Conservation (phyloP, 2,113 vertebrate species). For the Syngnathus typhle region DNA sequence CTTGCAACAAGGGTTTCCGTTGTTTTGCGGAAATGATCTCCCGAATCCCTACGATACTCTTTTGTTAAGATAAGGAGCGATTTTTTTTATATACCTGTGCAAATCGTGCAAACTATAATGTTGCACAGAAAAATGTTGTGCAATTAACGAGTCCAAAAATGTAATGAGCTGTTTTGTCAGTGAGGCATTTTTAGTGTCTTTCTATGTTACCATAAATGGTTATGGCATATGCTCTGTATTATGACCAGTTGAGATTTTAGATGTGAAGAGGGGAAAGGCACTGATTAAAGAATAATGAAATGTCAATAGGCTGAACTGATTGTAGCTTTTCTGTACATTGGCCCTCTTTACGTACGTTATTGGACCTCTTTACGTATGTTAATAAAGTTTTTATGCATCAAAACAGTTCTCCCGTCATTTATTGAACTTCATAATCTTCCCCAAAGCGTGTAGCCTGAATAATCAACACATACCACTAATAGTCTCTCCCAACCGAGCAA, state of each 20-base stretch:
- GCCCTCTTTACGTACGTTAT: constrained; percentile 52
- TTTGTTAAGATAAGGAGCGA: constrained; percentile 11
- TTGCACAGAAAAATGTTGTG: constrained; percentile 36
- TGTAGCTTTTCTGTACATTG: constrained; percentile 54
- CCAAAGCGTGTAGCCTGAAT: neutral
- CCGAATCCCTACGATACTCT: neutral
- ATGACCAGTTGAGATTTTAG: constrained; percentile 42
- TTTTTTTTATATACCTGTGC: constrained; percentile 23
- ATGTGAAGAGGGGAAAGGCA: constrained; percentile 49
- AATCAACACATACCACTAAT: neutral
- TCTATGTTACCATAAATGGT: constrained; percentile 35
- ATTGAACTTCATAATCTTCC: neutral
- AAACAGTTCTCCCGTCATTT: neutral
- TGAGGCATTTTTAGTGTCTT: constrained; percentile 57
- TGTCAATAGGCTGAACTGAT: constrained; percentile 56
- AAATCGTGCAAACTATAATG: constrained; percentile 28
- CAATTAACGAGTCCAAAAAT: constrained; percentile 51
- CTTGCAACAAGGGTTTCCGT: constrained; percentile 69
- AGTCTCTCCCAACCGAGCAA: neutral
- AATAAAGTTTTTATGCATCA: constrained; percentile 65
- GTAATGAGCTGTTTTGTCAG: constrained; percentile 64
- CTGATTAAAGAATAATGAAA: constrained; percentile 53
- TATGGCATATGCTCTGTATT: constrained; percentile 33
- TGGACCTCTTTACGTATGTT: constrained; percentile 46
- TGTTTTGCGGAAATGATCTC: constrained; percentile 45